Percentiles rank a stretch among this genome's conserved stretches.
phyloP scores from a whole-genome alignment of 1,140 invertebrate genomes.

The Drosophila ironensis region DNA sequence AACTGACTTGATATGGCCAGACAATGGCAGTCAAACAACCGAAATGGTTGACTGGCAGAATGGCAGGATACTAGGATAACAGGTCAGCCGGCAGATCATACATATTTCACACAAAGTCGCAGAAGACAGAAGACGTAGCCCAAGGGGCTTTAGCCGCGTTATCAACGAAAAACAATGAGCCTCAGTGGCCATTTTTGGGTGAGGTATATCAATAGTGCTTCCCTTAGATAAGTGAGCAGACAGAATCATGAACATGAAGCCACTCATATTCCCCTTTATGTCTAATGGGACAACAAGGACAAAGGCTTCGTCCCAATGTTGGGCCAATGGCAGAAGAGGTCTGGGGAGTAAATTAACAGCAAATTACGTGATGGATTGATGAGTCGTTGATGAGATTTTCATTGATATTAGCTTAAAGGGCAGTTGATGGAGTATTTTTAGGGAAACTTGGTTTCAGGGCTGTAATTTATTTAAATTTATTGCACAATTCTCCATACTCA shows the following conservation, averaged over 20 bases:
- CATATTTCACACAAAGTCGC: too few relatives aligned
- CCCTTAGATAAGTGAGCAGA: slow-evolving; percentile 9
- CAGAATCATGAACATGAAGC: slow-evolving; percentile 1
- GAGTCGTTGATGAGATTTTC: not conserved
- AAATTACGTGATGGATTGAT: slow-evolving; percentile 11
- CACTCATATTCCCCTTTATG: slow-evolving; percentile 14
- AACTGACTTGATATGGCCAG: slow-evolving; percentile 50
- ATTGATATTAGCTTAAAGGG: not conserved
- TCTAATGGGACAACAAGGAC: not conserved
- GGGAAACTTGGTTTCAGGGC: too few relatives aligned
- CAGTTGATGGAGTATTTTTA: too few relatives aligned
- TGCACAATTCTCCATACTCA: too few relatives aligned
- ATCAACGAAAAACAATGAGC: slow-evolving; percentile 16
- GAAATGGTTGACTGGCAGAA: not conserved
- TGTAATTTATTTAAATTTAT: too few relatives aligned
- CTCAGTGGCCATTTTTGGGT: slow-evolving; percentile 6
- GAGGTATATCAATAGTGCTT: slow-evolving; percentile 20
- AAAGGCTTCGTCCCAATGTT: slow-evolving; percentile 1
- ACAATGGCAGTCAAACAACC: slow-evolving; percentile 35
- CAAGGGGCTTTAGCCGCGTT: not conserved
- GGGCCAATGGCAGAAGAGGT: not conserved
- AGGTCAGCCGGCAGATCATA: too few relatives aligned
- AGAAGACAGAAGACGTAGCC: too few relatives aligned
- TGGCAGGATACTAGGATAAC: too few relatives aligned
- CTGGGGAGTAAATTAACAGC: slow-evolving; percentile 2